Evolutionary conservation across 2,797 vertebrate species (phyloP), one percentile per base, ranked within the genome.

Genomic region (Remorina albescens): DNA sequence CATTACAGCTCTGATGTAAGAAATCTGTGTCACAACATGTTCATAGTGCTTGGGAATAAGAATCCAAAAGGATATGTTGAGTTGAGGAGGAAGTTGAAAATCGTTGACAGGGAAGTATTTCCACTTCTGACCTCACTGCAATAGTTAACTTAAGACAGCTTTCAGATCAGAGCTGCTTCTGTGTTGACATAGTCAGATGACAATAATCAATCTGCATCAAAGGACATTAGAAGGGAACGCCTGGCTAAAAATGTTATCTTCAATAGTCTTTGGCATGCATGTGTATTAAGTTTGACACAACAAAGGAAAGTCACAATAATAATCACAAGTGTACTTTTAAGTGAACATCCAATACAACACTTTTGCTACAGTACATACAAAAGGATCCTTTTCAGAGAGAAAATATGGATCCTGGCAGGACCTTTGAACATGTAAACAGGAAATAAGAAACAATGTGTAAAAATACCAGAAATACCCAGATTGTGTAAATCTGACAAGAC

Each of bases 401-500:
- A 81, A 87, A 74, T 79, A 67, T 58, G 53, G 81, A 84, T 56
- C 77, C 80, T 18, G 1, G 59, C 37, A 8, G 68, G 74, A 73
- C 76, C 67, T 69, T 69, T 54, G 41, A 68, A 83, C 68, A 87
- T 86, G 80, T 87, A 82, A 89, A 91, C 78, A 72, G 30, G 60
- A 88, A 89, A 89, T 90, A 83, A 83, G 77, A 85, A 88, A 88
- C 21, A 0, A 73, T 71, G 78, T 84, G 80, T 79, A 91, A 90
- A 90, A 92, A 89, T 73, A 74, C 21, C 74, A 68, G 66, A 77
- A 42, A 39, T 65, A 9, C 69, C 56, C 79, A 84, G 61, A 44
- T 36, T 16, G 54, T 32, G 59, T 6, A 26, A 42, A 36, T 78
- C 75, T 44, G 78, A 65, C 23, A 54, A 44, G 55, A 11, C 5